Percentiles rank a stretch among this genome's conserved stretches.
These are phyloP conservation scores for Melanaphis sacchari DNA, from an alignment of 1,140 invertebrate genomes.

Conservation along the genomic window DNA sequence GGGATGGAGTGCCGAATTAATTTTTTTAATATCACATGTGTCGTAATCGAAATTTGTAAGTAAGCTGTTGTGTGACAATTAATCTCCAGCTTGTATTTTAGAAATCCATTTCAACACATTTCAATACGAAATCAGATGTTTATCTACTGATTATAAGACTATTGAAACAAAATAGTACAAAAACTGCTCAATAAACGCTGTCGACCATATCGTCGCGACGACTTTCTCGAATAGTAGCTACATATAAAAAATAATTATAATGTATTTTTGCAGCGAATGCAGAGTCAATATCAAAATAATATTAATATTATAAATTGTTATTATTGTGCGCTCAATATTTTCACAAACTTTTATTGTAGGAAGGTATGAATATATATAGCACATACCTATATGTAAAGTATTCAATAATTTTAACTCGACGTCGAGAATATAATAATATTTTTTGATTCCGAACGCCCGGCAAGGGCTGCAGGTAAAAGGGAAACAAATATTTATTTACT, in stretches of 20 bases:
- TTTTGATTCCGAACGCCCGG: not conserved
- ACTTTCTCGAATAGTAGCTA: not conserved
- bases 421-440: not conserved
- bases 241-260: not conserved
- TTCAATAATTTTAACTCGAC: not conserved
- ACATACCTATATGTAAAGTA: not conserved
- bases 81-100: not conserved
- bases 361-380: not conserved
- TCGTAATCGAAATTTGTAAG: not conserved
- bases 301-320: not conserved
- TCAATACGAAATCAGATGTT: not conserved
- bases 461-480: not conserved
- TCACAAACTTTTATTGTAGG: not conserved
- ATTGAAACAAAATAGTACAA: not conserved
- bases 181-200: slow-evolving; percentile 2
- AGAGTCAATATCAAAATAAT: not conserved
- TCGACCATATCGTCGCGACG: not conserved
- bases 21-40: not conserved
- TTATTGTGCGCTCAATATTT: not conserved
- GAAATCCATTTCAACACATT: not conserved
- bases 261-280: not conserved
- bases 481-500: not conserved
- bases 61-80: not conserved
- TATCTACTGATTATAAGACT: not conserved
- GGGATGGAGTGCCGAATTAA: not conserved